These are phyloP conservation scores for Sebastes itinus DNA, from an alignment of 2,797 vertebrate genomes.

Conservation along the genomic window DNA sequence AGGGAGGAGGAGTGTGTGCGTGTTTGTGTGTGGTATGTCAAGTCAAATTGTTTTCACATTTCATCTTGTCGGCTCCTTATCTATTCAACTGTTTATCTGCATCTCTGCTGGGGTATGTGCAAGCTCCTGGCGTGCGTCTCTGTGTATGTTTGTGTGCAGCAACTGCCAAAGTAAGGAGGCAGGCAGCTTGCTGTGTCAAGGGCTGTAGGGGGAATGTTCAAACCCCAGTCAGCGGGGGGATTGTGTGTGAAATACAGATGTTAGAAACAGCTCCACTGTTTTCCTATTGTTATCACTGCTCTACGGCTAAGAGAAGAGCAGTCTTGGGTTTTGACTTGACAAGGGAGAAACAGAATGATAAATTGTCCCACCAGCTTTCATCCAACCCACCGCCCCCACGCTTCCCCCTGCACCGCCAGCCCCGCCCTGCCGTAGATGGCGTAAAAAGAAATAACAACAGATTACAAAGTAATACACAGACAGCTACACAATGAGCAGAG, in stretches of 20 bases:
- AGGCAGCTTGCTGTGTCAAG: slow-evolving; percentile 65
- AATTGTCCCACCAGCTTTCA: slow-evolving; percentile 73
- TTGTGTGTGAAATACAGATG: slow-evolving; percentile 75
- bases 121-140: slow-evolving; percentile 50
- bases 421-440: slow-evolving; percentile 48
- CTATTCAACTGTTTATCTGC: slow-evolving; percentile 75
- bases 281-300: slow-evolving; percentile 68
- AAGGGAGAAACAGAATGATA: slow-evolving; percentile 77
- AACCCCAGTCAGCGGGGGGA: slow-evolving; percentile 65
- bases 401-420: background rate
- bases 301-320: slow-evolving; percentile 62
- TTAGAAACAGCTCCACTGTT: slow-evolving; percentile 69
- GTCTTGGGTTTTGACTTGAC: slow-evolving; percentile 73
- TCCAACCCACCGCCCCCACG: slow-evolving; percentile 26
- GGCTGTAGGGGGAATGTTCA: slow-evolving; percentile 69
- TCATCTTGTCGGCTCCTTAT: slow-evolving; percentile 73
- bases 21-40: slow-evolving; percentile 55
- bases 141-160: slow-evolving; percentile 49
- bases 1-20: slow-evolving; percentile 12
- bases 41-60: slow-evolving; percentile 79
- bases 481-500: slow-evolving; percentile 57
- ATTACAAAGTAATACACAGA: slow-evolving; percentile 67
- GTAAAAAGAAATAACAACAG: slow-evolving; percentile 10
- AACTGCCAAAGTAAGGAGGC: slow-evolving; percentile 60
- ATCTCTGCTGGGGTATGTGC: slow-evolving; percentile 63